These are phyloP conservation scores for Charadrius vociferus DNA, from an alignment of 2,113 vertebrate species.

Conservation along the genomic window DNA sequence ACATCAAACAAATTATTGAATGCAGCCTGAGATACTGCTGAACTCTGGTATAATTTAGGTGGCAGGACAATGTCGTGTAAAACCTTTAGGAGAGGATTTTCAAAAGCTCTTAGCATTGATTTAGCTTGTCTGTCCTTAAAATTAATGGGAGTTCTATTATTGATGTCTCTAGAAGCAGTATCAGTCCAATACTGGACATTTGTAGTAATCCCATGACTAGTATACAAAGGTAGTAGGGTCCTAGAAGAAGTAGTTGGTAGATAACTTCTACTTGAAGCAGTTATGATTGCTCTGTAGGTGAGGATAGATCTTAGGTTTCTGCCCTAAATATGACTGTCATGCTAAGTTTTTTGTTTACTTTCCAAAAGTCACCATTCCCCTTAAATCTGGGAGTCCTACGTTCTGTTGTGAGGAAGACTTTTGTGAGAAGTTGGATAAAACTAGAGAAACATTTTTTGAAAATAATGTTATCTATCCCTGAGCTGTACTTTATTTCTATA, in stretches of 20 bases:
- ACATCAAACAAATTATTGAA: conserved; percentile 49
- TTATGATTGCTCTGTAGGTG: not conserved
- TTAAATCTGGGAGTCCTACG: not conserved
- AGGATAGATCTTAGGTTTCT: not conserved
- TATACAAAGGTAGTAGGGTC: not conserved
- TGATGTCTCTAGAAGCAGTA: not conserved
- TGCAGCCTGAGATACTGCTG: not conserved
- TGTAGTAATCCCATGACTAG: not conserved
- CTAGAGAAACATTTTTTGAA: not conserved
- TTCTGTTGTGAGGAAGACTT: not conserved
- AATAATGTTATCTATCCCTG: not conserved
- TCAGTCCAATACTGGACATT: not conserved
- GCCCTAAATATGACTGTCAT: not conserved
- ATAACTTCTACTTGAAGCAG: not conserved
- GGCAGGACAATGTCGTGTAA: not conserved
- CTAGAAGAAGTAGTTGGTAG: not conserved
- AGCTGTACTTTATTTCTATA: not conserved
- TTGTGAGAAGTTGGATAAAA: not conserved
- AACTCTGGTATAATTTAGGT: conserved; percentile 9
- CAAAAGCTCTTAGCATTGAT: conserved; percentile 34
- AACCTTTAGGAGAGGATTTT: conserved; percentile 41
- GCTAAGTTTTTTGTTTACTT: not conserved
- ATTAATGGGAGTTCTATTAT: not conserved
- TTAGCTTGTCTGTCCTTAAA: conserved; percentile 10
- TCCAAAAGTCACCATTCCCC: not conserved